phyloP scores from a whole-genome alignment of 2,797 vertebrate species.

The Coregonus suidteri region DNA sequence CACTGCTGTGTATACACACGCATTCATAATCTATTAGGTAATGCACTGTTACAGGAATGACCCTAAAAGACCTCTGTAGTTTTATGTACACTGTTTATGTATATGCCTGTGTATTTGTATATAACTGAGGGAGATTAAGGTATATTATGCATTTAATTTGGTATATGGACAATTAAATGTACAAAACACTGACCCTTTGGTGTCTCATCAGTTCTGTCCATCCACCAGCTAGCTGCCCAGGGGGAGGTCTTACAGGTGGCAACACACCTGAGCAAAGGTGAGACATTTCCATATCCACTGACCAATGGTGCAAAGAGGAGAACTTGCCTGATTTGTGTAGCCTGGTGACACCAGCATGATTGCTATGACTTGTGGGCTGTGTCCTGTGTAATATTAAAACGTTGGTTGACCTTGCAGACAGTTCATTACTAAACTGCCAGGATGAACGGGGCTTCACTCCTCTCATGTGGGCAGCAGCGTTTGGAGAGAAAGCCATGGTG shows the following conservation, averaged over 20 bases:
- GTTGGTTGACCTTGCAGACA: not conserved
- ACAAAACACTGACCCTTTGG: slow-evolving; percentile 8
- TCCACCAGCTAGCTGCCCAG: slow-evolving; percentile 95
- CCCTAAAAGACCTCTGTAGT: not conserved
- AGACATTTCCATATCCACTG: slow-evolving; percentile 20
- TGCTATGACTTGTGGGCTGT: too few species aligned
- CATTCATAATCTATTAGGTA: not conserved
- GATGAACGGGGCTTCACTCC: slow-evolving; percentile 7
- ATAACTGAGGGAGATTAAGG: not conserved
- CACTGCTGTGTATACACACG: not conserved
- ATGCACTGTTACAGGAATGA: not conserved
- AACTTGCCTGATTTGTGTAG: not conserved
- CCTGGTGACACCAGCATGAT: too few species aligned
- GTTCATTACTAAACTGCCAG: not conserved
- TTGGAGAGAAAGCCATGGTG: slow-evolving; percentile 90
- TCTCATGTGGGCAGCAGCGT: slow-evolving; percentile 90
- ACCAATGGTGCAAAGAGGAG: not conserved
- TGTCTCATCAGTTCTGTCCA: slow-evolving; percentile 81
- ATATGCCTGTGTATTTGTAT: too few species aligned
- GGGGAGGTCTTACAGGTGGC: slow-evolving; percentile 89
- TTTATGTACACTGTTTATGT: not conserved
- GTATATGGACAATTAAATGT: not conserved
- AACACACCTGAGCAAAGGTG: slow-evolving; percentile 86
- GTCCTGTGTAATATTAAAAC: not conserved
- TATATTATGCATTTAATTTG: not conserved